These are phyloP conservation scores for Cerastis rubricosa DNA, from an alignment of 2,888 invertebrate species.

Conservation along the genomic window DNA sequence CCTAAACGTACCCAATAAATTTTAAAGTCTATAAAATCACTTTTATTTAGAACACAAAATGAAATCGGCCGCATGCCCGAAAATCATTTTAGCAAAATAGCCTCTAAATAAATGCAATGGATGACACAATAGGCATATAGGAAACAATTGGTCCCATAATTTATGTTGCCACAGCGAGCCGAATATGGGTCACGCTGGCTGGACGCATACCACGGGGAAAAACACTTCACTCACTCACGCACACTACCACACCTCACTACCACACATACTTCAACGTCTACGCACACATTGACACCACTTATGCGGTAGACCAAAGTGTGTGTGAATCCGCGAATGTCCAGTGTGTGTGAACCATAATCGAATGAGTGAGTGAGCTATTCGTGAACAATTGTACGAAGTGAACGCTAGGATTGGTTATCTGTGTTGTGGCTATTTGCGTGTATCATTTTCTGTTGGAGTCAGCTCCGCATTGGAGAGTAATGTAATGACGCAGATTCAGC, in stretches of 20 bases:
- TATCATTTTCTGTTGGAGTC: constrained; percentile 82
- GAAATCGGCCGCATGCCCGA: constrained; percentile 65
- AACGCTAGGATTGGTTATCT: constrained; percentile 59
- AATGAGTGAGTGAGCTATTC: constrained; percentile 58
- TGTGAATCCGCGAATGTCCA: background rate
- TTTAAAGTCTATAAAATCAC: constrained; percentile 59
- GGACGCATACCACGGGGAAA: constrained; percentile 55
- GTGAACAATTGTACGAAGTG: constrained; percentile 48
- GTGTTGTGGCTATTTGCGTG: constrained; percentile 75
- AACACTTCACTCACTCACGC: constrained; percentile 58
- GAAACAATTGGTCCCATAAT: constrained; percentile 86
- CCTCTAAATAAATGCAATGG: constrained; percentile 74
- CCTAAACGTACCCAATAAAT: constrained; percentile 36
- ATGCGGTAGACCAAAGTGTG: background rate
- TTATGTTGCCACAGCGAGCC: constrained; percentile 79
- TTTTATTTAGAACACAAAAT: constrained; percentile 63
- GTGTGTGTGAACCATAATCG: constrained; percentile 21
- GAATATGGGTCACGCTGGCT: constrained; percentile 74
- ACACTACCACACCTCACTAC: constrained; percentile 30
- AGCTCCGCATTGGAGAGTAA: constrained; percentile 63
- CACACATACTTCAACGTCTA: constrained; percentile 7
- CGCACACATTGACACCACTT: constrained; percentile 20
- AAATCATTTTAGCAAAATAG: constrained; percentile 72
- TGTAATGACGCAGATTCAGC: constrained; percentile 54
- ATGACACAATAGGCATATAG: constrained; percentile 79